Conservation (phyloP, 1,140 invertebrate species). For the Megalonaias nervosa region DNA sequence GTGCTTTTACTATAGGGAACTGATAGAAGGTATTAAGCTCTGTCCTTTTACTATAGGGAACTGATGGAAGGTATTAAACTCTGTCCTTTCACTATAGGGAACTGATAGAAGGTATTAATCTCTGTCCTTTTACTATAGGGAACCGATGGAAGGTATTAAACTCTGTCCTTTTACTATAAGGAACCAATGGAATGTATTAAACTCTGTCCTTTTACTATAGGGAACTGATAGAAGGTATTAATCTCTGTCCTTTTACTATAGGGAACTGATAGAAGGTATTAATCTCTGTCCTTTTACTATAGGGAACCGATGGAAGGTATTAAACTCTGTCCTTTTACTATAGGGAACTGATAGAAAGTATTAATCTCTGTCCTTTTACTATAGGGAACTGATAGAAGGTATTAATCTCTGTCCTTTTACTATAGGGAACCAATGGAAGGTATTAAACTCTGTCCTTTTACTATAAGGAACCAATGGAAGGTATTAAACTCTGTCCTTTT, state of each 20-base stretch:
- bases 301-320: constrained; percentile 73
- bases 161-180: constrained; percentile 48
- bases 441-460: constrained; percentile 56
- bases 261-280: constrained; percentile 72
- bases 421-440: constrained; percentile 71
- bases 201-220: constrained; percentile 50
- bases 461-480: constrained; percentile 70
- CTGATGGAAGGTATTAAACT: constrained; percentile 71
- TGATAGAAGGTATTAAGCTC: no score
- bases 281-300: constrained; percentile 38
- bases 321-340: constrained; percentile 35
- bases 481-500: constrained; percentile 62
- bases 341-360: constrained; percentile 72
- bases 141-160: constrained; percentile 72
- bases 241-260: constrained; percentile 44
- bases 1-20: no score
- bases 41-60: constrained; percentile 62
- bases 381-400: constrained; percentile 71
- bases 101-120: constrained; percentile 71
- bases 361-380: constrained; percentile 51
- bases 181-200: constrained; percentile 72
- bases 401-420: constrained; percentile 58
- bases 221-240: constrained; percentile 72
- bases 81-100: constrained; percentile 61
- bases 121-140: constrained; percentile 56